Conservation (phyloP, 2,888 invertebrate genomes). For the Eilema caniola region DNA sequence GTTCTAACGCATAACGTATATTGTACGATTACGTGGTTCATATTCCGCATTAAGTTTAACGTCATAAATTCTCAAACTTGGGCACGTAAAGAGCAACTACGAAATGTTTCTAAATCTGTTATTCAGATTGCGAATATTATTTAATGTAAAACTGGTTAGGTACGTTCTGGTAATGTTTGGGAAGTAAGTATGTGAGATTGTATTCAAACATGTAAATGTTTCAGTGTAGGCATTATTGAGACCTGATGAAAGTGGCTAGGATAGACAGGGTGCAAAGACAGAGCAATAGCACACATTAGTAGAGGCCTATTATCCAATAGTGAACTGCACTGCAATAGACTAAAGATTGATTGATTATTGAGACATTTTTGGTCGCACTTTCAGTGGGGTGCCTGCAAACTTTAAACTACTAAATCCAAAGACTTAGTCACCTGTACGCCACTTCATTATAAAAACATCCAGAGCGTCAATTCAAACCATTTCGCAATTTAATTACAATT, state of each 20-base stretch:
- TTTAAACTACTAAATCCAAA: no score
- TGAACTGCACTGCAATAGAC: no score
- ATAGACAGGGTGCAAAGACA: no score
- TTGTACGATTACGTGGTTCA: conserved; percentile 52
- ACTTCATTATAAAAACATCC: background rate
- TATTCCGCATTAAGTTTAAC: conserved; percentile 52
- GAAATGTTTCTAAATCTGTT: conserved; percentile 61
- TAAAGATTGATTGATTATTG: no score
- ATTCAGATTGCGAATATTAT: conserved; percentile 53
- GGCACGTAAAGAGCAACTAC: conserved; percentile 61
- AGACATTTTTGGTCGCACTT: no score
- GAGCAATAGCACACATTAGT: no score
- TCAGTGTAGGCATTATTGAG: background rate
- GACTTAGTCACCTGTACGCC: no score
- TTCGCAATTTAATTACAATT: conserved; percentile 29
- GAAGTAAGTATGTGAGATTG: background rate
- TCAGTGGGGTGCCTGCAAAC: no score
- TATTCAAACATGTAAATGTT: no score
- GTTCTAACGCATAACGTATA: conserved; percentile 47
- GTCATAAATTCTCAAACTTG: conserved; percentile 64
- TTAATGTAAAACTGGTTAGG: conserved; percentile 23
- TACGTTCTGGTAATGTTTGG: background rate
- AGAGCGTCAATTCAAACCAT: background rate
- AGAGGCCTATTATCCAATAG: no score
- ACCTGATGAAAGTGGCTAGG: no score